Evolutionary conservation across 2,113 vertebrate genomes (phyloP).

Genomic region (Machaerirhynchus nigripectus): DNA sequence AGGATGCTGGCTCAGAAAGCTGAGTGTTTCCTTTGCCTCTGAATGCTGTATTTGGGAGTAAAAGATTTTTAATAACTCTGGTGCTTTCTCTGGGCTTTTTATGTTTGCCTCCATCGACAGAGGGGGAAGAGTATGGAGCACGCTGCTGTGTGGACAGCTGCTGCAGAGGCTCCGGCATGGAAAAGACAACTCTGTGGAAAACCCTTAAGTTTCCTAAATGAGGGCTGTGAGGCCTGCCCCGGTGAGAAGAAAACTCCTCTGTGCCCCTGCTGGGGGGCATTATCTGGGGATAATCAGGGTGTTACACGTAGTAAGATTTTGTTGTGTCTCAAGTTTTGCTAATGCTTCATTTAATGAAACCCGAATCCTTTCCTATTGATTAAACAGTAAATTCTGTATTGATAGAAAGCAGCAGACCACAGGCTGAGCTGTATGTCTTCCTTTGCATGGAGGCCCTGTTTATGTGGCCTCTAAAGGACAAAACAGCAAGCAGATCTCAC

Average conservation of each 20-base stretch:
- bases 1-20: background rate
- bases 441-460: background rate
- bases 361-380: background rate
- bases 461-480: background rate
- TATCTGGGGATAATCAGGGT: background rate
- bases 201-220: no score
- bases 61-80: background rate
- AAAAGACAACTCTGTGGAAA: background rate
- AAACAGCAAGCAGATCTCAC: background rate
- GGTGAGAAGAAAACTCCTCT: background rate
- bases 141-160: background rate
- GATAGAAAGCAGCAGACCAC: background rate
- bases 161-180: background rate
- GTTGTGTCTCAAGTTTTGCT: background rate
- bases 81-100: background rate
- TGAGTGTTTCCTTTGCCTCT: background rate
- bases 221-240: background rate
- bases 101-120: background rate
- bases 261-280: background rate
- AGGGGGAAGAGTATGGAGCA: background rate
- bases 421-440: background rate
- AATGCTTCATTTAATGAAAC: background rate
- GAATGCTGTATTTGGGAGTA: background rate
- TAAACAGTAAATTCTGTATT: background rate
- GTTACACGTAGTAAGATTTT: background rate